Base-by-base conservation (phyloP, 92 coral and sea anemone genomes). In the Parazoanthus atlanticus region DNA sequence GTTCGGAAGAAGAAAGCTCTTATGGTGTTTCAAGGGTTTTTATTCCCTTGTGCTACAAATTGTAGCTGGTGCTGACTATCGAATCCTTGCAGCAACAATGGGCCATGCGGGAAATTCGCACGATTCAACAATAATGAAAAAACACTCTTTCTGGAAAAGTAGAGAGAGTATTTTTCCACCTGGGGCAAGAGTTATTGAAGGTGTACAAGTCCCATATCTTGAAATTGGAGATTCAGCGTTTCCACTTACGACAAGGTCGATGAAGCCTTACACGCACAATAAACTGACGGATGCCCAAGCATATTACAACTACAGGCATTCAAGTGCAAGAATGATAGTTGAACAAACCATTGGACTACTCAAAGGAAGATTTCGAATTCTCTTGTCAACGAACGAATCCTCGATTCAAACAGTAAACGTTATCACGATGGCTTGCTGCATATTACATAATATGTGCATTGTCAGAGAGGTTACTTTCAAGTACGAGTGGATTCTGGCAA, bases 51-150 rank as follows among this genome's bases (percentile, higher is more conserved):
- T 87, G 11, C 56, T 87, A 81, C 90, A 90, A 86, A 90, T 87
- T 25, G 91, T 89, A 17, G 91, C 91, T 71, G 87, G 88, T 16
- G 82, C 88, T 17, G 91, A 82, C 58, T 81, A 89, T 89, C 54
- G 81, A n/a, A 89, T 89, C 78, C 82, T 81, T 88, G 91, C 91
- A 26, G 91, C 91, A 19, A 89, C 88, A 10, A 82, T 82, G 91
- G 91, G 91, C 17, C 88, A 89, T 89, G 91, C 91, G 81, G 91
- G 91, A 82, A 89, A 89, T 82, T 15, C 88, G 34, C 93, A 90
- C 82, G 90, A 90, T 30, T 86, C 90, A 90, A 90, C 93, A 86
- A 88, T 87, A 66, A 90, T 90, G 93, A 81, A 81, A 90, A 90
- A 90, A n/a, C 90, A 90, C 34, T 86, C 87, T n/a, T 90, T 90